These are phyloP conservation scores for Clarias platycephalus DNA, from an alignment of 2,797 vertebrate species.

Conservation along the genomic window DNA sequence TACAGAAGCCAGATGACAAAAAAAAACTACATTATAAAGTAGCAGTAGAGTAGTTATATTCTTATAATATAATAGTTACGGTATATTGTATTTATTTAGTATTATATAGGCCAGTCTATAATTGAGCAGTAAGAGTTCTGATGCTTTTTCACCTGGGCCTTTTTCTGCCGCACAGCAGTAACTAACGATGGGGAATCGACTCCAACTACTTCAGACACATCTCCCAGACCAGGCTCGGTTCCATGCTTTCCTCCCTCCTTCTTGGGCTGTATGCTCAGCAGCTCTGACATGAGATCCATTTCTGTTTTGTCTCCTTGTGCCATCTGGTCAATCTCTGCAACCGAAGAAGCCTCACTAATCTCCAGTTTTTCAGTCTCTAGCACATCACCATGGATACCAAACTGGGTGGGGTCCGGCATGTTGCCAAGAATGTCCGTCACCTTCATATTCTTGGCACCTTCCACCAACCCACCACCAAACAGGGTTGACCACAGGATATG, in stretches of 20 bases:
- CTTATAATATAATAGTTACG: not conserved
- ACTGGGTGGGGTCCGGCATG: conserved; percentile 99
- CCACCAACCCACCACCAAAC: conserved; percentile 94
- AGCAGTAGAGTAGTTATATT: not conserved
- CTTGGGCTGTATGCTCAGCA: conserved; percentile 85
- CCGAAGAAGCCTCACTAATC: conserved; percentile 70
- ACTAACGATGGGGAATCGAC: conserved; percentile 85
- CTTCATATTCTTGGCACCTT: conserved; percentile 97
- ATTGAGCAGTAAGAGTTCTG: not conserved
- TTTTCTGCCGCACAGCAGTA: conserved; percentile 87
- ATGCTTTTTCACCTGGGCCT: conserved; percentile 80
- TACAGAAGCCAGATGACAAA: too few relatives aligned
- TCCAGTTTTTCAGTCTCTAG: conserved; percentile 89
- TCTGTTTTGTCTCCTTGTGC: conserved; percentile 83
- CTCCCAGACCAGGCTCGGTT: conserved; percentile 89
- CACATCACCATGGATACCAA: conserved; percentile 93
- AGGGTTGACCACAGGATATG: conserved; percentile 93
- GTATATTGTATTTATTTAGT: not conserved
- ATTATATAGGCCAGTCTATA: not conserved
- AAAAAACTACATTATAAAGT: too few relatives aligned
- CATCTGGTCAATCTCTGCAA: conserved; percentile 80
- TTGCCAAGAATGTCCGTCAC: conserved; percentile 97
- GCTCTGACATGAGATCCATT: conserved; percentile 83
- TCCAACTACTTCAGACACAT: conserved; percentile 87
- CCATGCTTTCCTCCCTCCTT: conserved; percentile 89